Percentiles rank a stretch among this genome's conserved stretches.
These are phyloP conservation scores for Setipinna tenuifilis DNA, from an alignment of 2,797 vertebrate genomes.

Conservation along the genomic window DNA sequence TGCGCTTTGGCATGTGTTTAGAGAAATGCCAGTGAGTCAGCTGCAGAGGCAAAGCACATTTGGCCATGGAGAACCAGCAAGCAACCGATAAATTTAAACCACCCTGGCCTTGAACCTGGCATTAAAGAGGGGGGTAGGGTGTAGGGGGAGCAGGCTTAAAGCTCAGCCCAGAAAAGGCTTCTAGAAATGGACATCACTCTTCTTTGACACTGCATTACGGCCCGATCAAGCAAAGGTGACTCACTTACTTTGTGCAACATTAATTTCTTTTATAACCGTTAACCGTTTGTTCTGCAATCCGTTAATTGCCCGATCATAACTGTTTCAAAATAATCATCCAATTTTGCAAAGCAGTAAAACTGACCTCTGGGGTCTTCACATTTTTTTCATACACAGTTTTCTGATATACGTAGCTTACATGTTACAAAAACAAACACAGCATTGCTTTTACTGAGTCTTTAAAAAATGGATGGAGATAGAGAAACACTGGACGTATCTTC, in stretches of 20 bases:
- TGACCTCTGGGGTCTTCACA: no score
- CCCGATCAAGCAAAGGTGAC: background rate
- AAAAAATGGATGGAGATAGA: no score
- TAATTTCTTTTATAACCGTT: background rate
- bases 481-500: no score
- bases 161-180: background rate
- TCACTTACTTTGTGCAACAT: background rate
- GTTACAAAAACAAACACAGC: no score
- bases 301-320: no score
- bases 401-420: no score
- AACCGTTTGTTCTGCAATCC: no score
- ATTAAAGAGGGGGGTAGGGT: background rate
- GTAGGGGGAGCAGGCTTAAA: background rate
- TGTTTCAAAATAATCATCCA: no score
- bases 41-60: background rate
- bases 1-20: background rate
- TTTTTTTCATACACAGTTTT: no score
- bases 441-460: no score
- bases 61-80: background rate
- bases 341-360: no score
- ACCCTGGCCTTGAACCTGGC: background rate
- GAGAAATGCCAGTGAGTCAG: background rate
- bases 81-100: background rate
- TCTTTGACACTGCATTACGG: background rate
- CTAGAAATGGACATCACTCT: background rate